Percentiles rank a stretch among this genome's conserved stretches.
Evolutionary conservation across 2,888 invertebrate genomes (phyloP).

Genomic region (Trichopoda pennipes): DNA sequence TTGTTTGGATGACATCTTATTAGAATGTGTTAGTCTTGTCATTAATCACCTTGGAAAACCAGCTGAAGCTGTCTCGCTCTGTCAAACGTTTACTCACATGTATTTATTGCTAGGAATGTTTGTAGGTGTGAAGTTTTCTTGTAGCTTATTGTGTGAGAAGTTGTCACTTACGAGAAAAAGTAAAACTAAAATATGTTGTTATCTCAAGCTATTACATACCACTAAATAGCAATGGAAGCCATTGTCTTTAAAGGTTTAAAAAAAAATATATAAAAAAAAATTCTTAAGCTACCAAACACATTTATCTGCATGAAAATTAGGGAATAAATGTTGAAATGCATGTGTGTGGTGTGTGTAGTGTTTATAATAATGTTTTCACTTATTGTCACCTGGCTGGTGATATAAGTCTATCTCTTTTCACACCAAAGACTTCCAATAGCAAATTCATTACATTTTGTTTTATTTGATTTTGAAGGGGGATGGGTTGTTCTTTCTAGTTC

Average conservation of each 20-base stretch:
- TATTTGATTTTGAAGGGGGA: constrained; percentile 23
- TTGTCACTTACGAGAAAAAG: constrained; percentile 63
- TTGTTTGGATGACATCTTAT: constrained; percentile 61
- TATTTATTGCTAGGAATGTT: too few relatives aligned
- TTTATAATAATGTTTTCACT: constrained; percentile 67
- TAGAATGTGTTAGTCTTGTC: constrained; percentile 65
- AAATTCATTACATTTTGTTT: constrained; percentile 7
- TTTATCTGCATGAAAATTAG: constrained; percentile 4
- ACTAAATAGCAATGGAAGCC: constrained; percentile 20
- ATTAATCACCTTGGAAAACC: constrained; percentile 47
- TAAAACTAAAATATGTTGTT: neutral
- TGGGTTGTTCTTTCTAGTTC: constrained; percentile 62
- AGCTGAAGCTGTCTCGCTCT: constrained; percentile 63
- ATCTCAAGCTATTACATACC: neutral
- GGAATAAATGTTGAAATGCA: neutral
- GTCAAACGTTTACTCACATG: neutral
- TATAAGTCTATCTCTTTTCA: constrained; percentile 69
- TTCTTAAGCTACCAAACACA: neutral
- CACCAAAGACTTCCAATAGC: constrained; percentile 54
- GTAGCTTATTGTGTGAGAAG: constrained; percentile 70
- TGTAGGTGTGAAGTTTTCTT: constrained; percentile 63
- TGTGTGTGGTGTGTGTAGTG: constrained; percentile 28
- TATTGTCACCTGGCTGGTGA: constrained; percentile 68
- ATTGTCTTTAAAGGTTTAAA: constrained; percentile 1
- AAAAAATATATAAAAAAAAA: too few relatives aligned